phyloP scores from a whole-genome alignment of 2,797 vertebrate genomes.

The Eurystomus glaucurus region DNA sequence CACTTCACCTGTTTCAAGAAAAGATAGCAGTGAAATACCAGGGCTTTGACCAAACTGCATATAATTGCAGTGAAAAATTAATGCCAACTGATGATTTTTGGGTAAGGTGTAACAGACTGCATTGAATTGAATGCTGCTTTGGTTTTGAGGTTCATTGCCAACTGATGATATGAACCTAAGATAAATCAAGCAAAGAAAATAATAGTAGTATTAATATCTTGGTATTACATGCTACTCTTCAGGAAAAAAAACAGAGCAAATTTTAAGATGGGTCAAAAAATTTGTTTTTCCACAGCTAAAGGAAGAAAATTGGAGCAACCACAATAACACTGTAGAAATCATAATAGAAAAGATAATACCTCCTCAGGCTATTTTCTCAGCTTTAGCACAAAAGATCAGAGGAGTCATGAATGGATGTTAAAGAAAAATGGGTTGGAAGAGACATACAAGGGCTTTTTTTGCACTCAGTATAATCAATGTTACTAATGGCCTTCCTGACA shows the following conservation, averaged over 20 bases:
- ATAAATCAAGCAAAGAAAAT: not conserved
- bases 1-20: not conserved
- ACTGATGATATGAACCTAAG: not conserved
- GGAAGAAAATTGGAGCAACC: conserved; percentile 49
- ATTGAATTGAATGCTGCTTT: not conserved
- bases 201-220: not conserved
- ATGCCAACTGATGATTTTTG: not conserved
- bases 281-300: conserved; percentile 54
- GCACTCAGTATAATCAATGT: conserved; percentile 72
- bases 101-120: not conserved
- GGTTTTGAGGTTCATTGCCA: not conserved
- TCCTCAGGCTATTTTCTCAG: conserved; percentile 63
- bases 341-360: conserved; percentile 71
- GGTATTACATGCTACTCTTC: not conserved
- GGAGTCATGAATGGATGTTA: conserved; percentile 50
- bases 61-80: not conserved
- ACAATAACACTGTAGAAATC: conserved; percentile 45
- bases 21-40: not conserved
- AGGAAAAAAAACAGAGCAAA: not conserved
- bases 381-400: conserved; percentile 68
- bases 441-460: conserved; percentile 29
- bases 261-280: conserved; percentile 50
- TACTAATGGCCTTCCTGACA: conserved; percentile 69
- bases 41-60: not conserved
- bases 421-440: conserved; percentile 75